Conservation (phyloP, 2,888 invertebrate genomes). For the Eupithecia dodoneata region DNA sequence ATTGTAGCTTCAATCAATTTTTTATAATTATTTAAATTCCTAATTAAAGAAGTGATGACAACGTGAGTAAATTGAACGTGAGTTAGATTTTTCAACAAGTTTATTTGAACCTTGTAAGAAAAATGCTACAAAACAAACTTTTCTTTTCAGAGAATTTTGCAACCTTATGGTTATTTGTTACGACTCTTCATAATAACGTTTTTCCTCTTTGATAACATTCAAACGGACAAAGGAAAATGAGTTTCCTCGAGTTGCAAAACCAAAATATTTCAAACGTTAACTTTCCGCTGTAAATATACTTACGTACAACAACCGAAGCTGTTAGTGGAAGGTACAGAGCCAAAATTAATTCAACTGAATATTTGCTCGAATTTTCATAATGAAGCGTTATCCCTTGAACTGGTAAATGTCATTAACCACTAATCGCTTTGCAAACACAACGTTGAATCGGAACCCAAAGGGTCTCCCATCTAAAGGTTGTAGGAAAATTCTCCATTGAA, state of each 20-base stretch:
- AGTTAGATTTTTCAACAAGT: background rate
- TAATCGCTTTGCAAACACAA: slow-evolving; percentile 73
- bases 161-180: slow-evolving; percentile 41
- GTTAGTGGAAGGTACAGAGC: slow-evolving; percentile 44
- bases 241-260: slow-evolving; percentile 32
- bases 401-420: slow-evolving; percentile 67
- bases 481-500: slow-evolving; percentile 69
- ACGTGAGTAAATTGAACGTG: background rate
- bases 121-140: slow-evolving; percentile 2
- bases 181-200: slow-evolving; percentile 38
- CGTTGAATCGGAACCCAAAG: slow-evolving; percentile 59
- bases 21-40: background rate
- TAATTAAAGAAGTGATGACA: background rate
- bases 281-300: slow-evolving; percentile 20
- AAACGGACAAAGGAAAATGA: slow-evolving; percentile 35
- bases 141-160: slow-evolving; percentile 33
- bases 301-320: slow-evolving; percentile 17
- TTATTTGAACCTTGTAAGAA: background rate
- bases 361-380: slow-evolving; percentile 67
- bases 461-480: slow-evolving; percentile 54
- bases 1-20: slow-evolving; percentile 17
- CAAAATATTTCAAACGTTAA: slow-evolving; percentile 26
- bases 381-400: slow-evolving; percentile 69
- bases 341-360: slow-evolving; percentile 58
- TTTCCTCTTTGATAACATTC: slow-evolving; percentile 34